phyloP scores from a whole-genome alignment of 2,797 vertebrate genomes.

The Pseudochromis fuscus region DNA sequence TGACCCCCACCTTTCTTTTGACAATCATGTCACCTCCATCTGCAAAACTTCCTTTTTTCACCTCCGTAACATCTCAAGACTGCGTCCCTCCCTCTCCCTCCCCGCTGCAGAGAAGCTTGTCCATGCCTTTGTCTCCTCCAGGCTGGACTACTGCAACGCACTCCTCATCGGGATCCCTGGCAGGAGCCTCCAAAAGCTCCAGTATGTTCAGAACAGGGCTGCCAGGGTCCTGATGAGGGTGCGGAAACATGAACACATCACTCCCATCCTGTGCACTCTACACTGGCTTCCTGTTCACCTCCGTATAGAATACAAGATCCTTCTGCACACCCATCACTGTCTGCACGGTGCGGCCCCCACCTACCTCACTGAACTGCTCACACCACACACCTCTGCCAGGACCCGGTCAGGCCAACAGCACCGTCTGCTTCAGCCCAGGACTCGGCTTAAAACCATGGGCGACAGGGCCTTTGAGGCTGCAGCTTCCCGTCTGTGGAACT shows the following conservation, averaged over 20 bases:
- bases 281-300: background rate
- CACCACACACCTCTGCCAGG: no score
- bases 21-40: no score
- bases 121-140: background rate
- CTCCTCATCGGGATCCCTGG: background rate
- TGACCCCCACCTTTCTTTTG: no score
- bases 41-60: no score
- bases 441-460: no score
- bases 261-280: background rate
- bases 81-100: no score
- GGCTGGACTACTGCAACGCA: background rate
- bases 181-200: background rate
- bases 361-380: no score
- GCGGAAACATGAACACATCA: background rate
- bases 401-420: no score
- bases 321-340: background rate
- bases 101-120: background rate
- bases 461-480: no score
- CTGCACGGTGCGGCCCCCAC: background rate
- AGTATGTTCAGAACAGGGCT: background rate
- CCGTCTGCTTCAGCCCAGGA: no score
- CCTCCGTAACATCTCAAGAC: no score
- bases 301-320: background rate
- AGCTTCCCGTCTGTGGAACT: no score
- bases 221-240: constrained; percentile 3